A percentile compares a stretch with the other conserved stretches of the same genome.
These are phyloP conservation scores for Stegodyphus dumicola DNA, from an alignment of 1,140 invertebrate genomes.

Conservation along the genomic window DNA sequence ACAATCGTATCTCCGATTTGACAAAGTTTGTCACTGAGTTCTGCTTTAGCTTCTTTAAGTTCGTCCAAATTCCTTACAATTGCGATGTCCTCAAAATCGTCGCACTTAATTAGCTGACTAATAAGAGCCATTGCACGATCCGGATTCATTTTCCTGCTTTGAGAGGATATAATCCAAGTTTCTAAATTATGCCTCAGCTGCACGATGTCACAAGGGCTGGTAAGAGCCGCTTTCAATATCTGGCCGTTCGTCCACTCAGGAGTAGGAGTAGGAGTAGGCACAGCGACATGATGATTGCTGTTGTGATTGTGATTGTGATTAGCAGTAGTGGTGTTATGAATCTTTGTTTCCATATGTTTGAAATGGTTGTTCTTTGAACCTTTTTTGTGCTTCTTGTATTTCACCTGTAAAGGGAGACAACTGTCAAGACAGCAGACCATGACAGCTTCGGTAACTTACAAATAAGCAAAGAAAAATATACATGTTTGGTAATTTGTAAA, in stretches of 20 bases:
- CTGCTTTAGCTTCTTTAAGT: slow-evolving; percentile 37
- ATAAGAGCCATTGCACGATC: slow-evolving; percentile 50
- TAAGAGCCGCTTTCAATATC: slow-evolving; percentile 92
- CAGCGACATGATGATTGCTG: neutral
- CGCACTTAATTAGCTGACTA: slow-evolving; percentile 83
- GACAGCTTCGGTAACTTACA: too few relatives aligned
- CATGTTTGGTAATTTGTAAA: too few relatives aligned
- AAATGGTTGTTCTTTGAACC: slow-evolving; percentile 68
- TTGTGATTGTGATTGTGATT: slow-evolving; percentile 3
- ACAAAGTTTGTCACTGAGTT: slow-evolving; percentile 57
- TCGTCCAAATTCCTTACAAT: slow-evolving; percentile 73
- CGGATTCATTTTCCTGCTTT: slow-evolving; percentile 75
- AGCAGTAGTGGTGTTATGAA: neutral
- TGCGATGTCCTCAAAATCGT: slow-evolving; percentile 96
- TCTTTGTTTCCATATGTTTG: neutral
- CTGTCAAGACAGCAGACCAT: too few relatives aligned
- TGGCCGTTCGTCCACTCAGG: slow-evolving; percentile 73
- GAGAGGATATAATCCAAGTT: slow-evolving; percentile 72
- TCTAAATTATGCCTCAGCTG: slow-evolving; percentile 88
- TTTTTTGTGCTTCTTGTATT: slow-evolving; percentile 98
- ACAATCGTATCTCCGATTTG: slow-evolving; percentile 75
- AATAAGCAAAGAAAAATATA: too few relatives aligned
- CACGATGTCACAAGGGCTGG: slow-evolving; percentile 88
- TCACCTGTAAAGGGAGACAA: slow-evolving; percentile 75
- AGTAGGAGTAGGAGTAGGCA: neutral